Conservation (phyloP, 1,140 invertebrate genomes). For the Megalonaias nervosa region DNA sequence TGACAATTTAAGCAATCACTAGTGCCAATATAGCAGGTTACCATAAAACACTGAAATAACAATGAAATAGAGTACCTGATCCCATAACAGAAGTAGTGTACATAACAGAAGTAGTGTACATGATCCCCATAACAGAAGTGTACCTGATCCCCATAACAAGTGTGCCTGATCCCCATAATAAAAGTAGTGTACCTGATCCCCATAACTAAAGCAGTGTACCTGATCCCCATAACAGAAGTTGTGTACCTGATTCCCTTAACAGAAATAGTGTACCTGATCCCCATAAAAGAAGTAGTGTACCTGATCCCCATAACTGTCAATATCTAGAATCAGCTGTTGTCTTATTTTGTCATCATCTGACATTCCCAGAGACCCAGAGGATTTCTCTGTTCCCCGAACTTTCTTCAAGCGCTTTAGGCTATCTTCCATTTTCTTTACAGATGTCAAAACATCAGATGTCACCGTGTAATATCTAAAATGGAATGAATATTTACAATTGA, state of each 20-base stretch:
- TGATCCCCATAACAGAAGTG: too few species aligned
- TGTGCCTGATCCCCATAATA: too few species aligned
- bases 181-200: too few species aligned
- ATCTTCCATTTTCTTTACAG: slow-evolving; percentile 95
- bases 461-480: slow-evolving; percentile 82
- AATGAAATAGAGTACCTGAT: too few species aligned
- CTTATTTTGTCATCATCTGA: slow-evolving; percentile 95
- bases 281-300: slow-evolving; percentile 46
- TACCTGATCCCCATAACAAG: too few species aligned
- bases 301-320: slow-evolving; percentile 74
- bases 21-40: too few species aligned
- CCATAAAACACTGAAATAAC: too few species aligned
- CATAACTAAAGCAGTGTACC: too few species aligned
- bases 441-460: slow-evolving; percentile 90
- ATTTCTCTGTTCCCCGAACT: slow-evolving; percentile 77
- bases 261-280: too few species aligned
- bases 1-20: too few species aligned
- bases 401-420: slow-evolving; percentile 94
- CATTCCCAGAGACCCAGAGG: slow-evolving; percentile 69
- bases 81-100: too few species aligned
- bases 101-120: too few species aligned
- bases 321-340: slow-evolving; percentile 90
- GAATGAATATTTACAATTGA: neutral
- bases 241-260: neutral
- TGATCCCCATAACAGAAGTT: neutral